Evolutionary conservation across 2,888 invertebrate species (phyloP).

Genomic region (Drosophila kambysellisi): DNA sequence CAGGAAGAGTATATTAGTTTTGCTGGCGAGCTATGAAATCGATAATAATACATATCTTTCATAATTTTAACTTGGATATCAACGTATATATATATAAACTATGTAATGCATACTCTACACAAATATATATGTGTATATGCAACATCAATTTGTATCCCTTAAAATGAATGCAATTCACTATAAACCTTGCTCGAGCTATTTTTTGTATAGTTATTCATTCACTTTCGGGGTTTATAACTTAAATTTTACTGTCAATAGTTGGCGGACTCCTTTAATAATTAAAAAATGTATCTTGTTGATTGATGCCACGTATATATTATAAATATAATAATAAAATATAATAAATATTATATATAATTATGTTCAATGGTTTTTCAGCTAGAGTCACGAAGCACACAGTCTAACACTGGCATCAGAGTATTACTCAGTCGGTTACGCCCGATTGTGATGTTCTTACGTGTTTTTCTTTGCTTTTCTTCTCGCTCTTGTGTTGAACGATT

Average conservation of each 20-base stretch:
- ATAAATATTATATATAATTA: too few species aligned
- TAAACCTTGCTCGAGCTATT: too few species aligned
- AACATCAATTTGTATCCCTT: not conserved
- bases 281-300: not conserved
- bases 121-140: too few species aligned
- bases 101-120: too few species aligned
- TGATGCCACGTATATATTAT: not conserved
- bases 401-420: not conserved
- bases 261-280: not conserved
- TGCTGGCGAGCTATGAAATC: not conserved
- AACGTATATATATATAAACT: too few species aligned
- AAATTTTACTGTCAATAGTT: not conserved
- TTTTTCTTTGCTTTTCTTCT: slow-evolving; percentile 24
- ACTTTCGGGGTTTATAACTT: not conserved
- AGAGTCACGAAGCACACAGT: not conserved
- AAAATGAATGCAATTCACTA: too few species aligned
- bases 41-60: not conserved
- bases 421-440: not conserved
- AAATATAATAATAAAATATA: not conserved
- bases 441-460: slow-evolving; percentile 7
- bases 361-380: not conserved
- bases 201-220: not conserved
- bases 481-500: slow-evolving; percentile 28
- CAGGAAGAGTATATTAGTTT: not conserved
- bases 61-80: not conserved